Base-by-base conservation (phyloP, 1,140 invertebrate genomes). In the Hermetia illucens region DNA sequence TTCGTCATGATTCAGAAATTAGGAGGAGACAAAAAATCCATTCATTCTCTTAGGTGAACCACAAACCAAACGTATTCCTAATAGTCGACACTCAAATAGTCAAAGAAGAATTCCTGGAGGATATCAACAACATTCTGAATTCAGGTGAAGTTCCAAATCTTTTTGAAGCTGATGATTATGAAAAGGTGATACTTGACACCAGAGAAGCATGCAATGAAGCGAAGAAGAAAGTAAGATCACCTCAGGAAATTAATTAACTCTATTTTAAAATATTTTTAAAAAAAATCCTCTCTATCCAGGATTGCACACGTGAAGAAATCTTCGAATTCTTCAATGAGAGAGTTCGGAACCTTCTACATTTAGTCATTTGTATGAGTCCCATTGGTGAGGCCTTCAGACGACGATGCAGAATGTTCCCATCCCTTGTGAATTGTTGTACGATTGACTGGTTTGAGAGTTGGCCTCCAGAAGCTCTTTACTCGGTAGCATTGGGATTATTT, bases 401-500 rank as follows among this genome's bases (percentile, higher is more conserved):
- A 6, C 65, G 80, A 4, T 83, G 79, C 47, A 69, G 79, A 32
- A 83, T 89, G 72, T 94, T 92, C 58, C 89, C 90, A 1, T 91
- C 88, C 0, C 63, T 94, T 27, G 83, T 93, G 0, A 93, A 92
- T 52, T 92, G 86, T 53, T 92, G 87, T 48, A 92, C 88, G 1
- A 92, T 94, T 38, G 85, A 93, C 58, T 93, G 87, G 86, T 92
- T 90, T 58, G 78, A 72, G 41, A 82, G 82, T 44, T 93, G 89
- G 89, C 87, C 88, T 3, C 72, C 78, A 20, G 88, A 91, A 58
- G 87, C 88, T 5, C 60, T 92, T 18, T 68, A 85, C 8, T 85
- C 82, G 0, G 85, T 91, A 1, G 84, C 80, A 36, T 53, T 70
- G 44, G 71, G 61, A 45, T 64, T 65, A 45, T 68, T 77, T 18